Evolutionary conservation across 2,888 invertebrate species (phyloP).

Genomic region (Drosophila prostipennis): DNA sequence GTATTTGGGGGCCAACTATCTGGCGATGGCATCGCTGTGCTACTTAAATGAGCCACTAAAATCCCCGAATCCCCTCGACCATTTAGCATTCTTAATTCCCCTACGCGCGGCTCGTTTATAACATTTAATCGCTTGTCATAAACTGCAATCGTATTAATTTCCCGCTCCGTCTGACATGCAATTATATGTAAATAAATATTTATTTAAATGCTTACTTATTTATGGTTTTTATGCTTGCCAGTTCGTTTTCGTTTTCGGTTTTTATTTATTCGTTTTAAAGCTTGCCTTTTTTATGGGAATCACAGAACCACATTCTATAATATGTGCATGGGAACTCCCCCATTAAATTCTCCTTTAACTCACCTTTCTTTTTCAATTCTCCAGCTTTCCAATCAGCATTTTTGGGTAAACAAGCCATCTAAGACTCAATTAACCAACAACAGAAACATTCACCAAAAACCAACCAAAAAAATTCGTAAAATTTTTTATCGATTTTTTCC

Average conservation of each 20-base stretch:
- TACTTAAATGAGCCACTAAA: conserved; percentile 66
- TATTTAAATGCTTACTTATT: conserved; percentile 72
- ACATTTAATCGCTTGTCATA: conserved; percentile 77
- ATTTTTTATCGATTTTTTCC: conserved; percentile 43
- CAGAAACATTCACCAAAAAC: conserved; percentile 26
- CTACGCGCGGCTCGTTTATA: conserved; percentile 42
- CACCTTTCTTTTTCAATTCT: not conserved
- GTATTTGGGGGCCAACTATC: conserved; percentile 64
- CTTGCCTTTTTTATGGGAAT: not conserved
- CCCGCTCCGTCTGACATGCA: conserved; percentile 55
- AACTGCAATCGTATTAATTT: conserved; percentile 77
- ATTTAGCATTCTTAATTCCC: not conserved
- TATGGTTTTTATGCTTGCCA: conserved; percentile 44
- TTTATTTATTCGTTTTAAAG: conserved; percentile 2
- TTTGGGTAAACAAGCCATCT: conserved; percentile 6
- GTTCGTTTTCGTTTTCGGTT: conserved; percentile 1
- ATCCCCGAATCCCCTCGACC: not conserved
- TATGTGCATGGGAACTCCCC: conserved; percentile 14
- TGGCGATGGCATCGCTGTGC: conserved; percentile 65
- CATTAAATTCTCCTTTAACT: conserved; percentile 10
- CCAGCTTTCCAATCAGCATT: conserved; percentile 33
- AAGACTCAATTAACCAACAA: conserved; percentile 36
- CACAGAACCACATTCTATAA: not conserved
- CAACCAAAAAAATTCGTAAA: conserved; percentile 40
- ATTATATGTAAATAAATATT: conserved; percentile 76